These are phyloP conservation scores for Schlechtendalia chinensis DNA, from an alignment of 1,140 invertebrate species.

Conservation along the genomic window DNA sequence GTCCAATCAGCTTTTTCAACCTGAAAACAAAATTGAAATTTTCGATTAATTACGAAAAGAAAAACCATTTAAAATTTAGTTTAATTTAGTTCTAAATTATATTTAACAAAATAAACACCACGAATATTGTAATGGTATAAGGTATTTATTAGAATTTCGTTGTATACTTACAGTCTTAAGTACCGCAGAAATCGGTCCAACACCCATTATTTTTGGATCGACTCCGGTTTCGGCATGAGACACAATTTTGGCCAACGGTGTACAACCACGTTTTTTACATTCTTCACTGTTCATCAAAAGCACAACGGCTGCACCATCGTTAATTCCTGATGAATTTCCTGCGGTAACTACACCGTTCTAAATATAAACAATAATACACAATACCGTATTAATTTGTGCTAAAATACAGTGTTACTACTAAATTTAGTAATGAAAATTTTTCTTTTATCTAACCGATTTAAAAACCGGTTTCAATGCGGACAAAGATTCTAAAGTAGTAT, in stretches of 20 bases:
- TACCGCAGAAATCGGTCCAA: slow-evolving; percentile 70
- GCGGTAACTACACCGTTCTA: slow-evolving; percentile 71
- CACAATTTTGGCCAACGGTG: slow-evolving; percentile 67
- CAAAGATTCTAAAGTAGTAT: slow-evolving; percentile 63
- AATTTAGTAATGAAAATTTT: neutral
- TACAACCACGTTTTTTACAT: slow-evolving; percentile 59
- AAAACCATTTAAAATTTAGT: neutral
- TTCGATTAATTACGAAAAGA: neutral
- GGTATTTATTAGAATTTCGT: neutral
- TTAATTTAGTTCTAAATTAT: too few relatives aligned
- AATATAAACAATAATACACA: slow-evolving; percentile 25
- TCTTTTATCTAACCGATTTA: slow-evolving; percentile 59
- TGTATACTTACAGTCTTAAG: slow-evolving; percentile 64
- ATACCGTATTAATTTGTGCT: neutral
- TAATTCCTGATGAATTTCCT: slow-evolving; percentile 78
- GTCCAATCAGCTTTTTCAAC: slow-evolving; percentile 75
- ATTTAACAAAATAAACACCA: too few relatives aligned
- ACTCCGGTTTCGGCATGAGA: slow-evolving; percentile 67
- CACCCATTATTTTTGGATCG: slow-evolving; percentile 76
- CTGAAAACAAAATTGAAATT: slow-evolving; percentile 58
- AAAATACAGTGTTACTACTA: neutral
- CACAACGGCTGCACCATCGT: slow-evolving; percentile 83
- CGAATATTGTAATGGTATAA: neutral
- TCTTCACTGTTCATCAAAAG: slow-evolving; percentile 66
- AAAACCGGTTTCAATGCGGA: slow-evolving; percentile 67